Evolutionary conservation across 2,797 vertebrate species (phyloP).

Genomic region (Neoniphon sammara): DNA sequence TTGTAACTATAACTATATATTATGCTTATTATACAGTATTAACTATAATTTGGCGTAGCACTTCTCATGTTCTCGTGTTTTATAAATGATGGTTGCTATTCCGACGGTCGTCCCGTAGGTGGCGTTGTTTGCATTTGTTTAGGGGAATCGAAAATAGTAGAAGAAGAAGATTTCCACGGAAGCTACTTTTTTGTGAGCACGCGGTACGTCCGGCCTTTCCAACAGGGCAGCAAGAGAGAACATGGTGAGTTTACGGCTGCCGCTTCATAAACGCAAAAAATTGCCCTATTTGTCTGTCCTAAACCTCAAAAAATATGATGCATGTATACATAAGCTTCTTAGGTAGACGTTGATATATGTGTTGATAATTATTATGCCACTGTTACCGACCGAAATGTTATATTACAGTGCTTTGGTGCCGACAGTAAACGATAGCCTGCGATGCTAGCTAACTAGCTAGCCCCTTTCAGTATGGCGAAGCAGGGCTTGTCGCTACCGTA

Average conservation of each 20-base stretch:
- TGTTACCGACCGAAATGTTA: neutral
- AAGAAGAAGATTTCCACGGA: conserved; percentile 71
- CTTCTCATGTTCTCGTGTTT: no score
- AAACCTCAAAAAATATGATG: accelerated
- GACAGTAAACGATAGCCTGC: neutral
- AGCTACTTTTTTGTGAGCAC: conserved; percentile 68
- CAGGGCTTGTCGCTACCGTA: neutral
- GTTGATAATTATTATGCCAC: accelerated
- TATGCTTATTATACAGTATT: no score
- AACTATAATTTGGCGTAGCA: no score
- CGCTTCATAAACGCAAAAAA: accelerated
- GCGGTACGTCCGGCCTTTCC: conserved; percentile 81
- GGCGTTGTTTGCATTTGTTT: conserved; percentile 38
- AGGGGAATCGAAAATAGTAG: neutral
- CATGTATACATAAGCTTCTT: conserved; percentile 7
- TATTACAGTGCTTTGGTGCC: neutral
- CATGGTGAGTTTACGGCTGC: conserved; percentile 66
- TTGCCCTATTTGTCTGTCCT: accelerated
- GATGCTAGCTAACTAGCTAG: conserved; percentile 29
- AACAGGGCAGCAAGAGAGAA: conserved; percentile 66
- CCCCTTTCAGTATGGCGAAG: conserved; percentile 10
- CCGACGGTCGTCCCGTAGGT: accelerated
- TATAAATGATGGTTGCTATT: neutral
- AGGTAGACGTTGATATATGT: accelerated
- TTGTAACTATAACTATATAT: no score